Evolutionary conservation across 2,888 invertebrate genomes (phyloP), one percentile per base, ranked within the genome.

Genomic region (Petrolisthes manimaculis): DNA sequence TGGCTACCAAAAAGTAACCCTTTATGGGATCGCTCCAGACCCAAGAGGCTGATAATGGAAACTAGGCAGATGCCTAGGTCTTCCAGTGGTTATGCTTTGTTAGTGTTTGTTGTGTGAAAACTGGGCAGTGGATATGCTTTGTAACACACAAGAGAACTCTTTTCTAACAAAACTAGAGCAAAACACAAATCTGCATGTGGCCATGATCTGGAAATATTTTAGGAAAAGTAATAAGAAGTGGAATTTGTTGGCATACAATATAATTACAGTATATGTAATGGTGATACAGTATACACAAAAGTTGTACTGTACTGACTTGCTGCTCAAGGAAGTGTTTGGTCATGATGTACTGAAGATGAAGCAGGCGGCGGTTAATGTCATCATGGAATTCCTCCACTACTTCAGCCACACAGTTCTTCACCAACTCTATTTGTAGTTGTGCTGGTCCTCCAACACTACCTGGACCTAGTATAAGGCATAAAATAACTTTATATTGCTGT

Each of bases 311-410:
- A 61, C 56, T 67, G 54, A 86, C 90, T 85, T 89, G 84, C 67
- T 86, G 85, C 54, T 86, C 54, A 18, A 90, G 74, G 37, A 89
- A 83, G n/a, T 89, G 84, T 37, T 86, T 89, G 67, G 86, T 84
- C 56, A 90, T 75, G 5, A 89, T 83, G 79, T 85, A 90, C 69
- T 90, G 89, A 54, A 90, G 67, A 83, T 90, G 89, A 84, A 90
- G 85, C 71, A 90, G 75, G 54, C 89, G 86, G 8, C 80, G 75
- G 83, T 90, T 90, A 21, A 90, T 24, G 5, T 89, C 84, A 55
- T 82, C 86, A 74, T 90, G 86, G 69, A 87, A 83, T 53, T 89
- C 87, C 55, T 90, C 90, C 69, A 90, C 54, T 14, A 86, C 85
- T 14, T 90, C 90, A 37, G 87, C 75, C 81, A 90, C 86, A 37